A percentile compares a stretch with the other conserved stretches of the same genome.
Evolutionary conservation across 2,888 invertebrate genomes (phyloP).

Genomic region (Nomada ruficornis): DNA sequence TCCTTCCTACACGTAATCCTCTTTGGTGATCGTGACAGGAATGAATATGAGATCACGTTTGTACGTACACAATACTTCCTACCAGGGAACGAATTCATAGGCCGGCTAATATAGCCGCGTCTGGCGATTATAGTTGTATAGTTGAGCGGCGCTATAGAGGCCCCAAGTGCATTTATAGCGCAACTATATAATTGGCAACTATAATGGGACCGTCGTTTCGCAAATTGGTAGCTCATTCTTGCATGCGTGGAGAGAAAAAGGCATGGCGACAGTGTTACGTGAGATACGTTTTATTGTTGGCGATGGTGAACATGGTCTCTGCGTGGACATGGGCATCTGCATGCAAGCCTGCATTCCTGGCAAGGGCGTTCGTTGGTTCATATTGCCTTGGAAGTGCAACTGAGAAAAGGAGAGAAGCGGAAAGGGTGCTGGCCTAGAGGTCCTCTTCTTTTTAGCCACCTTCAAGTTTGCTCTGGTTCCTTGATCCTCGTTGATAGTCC

Average conservation of each 20-base stretch:
- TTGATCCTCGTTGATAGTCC: background rate
- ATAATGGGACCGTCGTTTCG: background rate
- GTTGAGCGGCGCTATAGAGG: background rate
- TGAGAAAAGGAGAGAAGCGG: background rate
- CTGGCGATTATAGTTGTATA: background rate
- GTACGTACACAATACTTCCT: background rate
- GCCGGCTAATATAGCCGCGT: no score
- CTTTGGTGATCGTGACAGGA: conserved; percentile 23
- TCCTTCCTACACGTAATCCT: conserved; percentile 31
- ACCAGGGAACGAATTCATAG: background rate
- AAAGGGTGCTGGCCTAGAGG: background rate
- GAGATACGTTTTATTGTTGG: conserved; percentile 25
- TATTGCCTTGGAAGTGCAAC: conserved; percentile 11
- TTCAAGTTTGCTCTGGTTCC: background rate
- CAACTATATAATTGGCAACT: conserved; percentile 3
- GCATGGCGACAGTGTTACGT: conserved; percentile 50
- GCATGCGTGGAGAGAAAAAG: conserved; percentile 2
- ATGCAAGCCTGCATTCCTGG: conserved; percentile 50
- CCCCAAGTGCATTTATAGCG: no score
- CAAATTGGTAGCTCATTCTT: background rate
- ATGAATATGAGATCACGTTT: conserved; percentile 34
- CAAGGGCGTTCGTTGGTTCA: conserved; percentile 56
- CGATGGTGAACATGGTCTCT: background rate
- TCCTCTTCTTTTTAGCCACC: background rate
- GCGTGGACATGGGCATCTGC: conserved; percentile 11